Evolutionary conservation across 2,113 vertebrate species (phyloP).

Genomic region (Rhadina sibilatrix): DNA sequence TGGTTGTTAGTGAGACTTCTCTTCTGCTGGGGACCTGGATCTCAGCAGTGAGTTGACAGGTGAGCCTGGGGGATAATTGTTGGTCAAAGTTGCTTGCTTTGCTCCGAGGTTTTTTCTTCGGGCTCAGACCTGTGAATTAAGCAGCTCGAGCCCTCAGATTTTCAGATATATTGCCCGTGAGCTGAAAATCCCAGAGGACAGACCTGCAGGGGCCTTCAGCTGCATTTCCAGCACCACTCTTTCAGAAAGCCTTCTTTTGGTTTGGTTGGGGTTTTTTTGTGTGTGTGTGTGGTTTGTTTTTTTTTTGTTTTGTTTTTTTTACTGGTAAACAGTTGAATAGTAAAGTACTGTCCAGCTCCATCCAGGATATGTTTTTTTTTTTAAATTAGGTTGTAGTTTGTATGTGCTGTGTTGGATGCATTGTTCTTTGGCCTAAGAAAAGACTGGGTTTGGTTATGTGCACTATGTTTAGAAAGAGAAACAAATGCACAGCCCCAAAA

Average conservation of each 20-base stretch:
- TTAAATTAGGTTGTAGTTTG: background rate
- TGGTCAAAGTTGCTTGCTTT: background rate
- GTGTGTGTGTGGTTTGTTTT: no score
- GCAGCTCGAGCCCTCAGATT: background rate
- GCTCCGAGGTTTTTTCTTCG: background rate
- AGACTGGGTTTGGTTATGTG: background rate
- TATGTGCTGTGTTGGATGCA: background rate
- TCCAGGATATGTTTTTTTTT: background rate
- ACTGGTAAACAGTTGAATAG: background rate
- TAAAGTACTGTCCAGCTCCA: background rate
- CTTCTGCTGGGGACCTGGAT: background rate
- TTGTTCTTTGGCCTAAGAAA: background rate
- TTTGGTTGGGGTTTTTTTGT: no score
- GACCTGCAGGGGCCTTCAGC: background rate
- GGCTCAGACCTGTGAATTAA: background rate
- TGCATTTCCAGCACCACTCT: background rate
- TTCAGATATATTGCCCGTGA: fast-evolving
- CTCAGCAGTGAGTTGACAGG: background rate
- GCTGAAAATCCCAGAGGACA: background rate
- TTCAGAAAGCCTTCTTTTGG: background rate
- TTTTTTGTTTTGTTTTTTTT: background rate
- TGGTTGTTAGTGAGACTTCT: background rate
- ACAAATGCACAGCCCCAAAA: background rate
- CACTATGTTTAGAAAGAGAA: background rate
- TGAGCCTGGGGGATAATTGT: background rate